Evolutionary conservation across 2,888 invertebrate genomes (phyloP), one percentile per base, ranked within the genome.

Genomic region (Drosophila ezoana): DNA sequence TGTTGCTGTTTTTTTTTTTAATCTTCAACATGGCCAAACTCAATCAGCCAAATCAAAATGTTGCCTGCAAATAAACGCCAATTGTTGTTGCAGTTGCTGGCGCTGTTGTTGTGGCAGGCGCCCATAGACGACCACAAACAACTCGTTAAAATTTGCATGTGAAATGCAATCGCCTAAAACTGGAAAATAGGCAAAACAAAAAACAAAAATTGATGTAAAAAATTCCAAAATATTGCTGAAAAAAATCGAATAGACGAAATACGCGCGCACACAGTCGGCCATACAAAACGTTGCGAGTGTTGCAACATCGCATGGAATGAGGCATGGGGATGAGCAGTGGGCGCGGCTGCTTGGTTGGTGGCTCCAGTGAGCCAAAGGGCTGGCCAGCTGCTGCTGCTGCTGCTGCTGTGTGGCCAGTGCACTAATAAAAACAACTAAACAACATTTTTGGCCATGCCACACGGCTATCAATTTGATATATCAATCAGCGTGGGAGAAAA

Each of bases 121-220:
- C 58, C 85, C 58, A 60, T 69, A 58, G 61, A 78, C 69, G 66
- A 84, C 87, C 87, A 84, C 82, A 83, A 81, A 79, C 85, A 83
- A 85, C 85, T 85, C 82, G 83, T 85, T 83, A 87, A 85, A 87
- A 82, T 77, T 83, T 83, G 79, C 79, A 87, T 83, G 87, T 75
- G 79, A 61, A 87, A 85, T 85, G 82, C 85, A 85, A 87, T 78
- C 81, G 87, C 37, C 74, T 57, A 83, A 81, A 78, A 72, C 72
- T 63, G 41, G 61, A 77, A 74, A 59, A 28, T 0, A 41, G 38
- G 18, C 43, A 10, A 38, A 40, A 33, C 44, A 53, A 60, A 57
- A 49, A 23, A 47, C 28, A 38, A 56, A 47, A 35, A 51, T 45
- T 28, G 2, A 13, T 20, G 18, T 8, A 38, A 45, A 53, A n/a